Conservation (phyloP, 2,797 vertebrate species). For the Platalea minor region DNA sequence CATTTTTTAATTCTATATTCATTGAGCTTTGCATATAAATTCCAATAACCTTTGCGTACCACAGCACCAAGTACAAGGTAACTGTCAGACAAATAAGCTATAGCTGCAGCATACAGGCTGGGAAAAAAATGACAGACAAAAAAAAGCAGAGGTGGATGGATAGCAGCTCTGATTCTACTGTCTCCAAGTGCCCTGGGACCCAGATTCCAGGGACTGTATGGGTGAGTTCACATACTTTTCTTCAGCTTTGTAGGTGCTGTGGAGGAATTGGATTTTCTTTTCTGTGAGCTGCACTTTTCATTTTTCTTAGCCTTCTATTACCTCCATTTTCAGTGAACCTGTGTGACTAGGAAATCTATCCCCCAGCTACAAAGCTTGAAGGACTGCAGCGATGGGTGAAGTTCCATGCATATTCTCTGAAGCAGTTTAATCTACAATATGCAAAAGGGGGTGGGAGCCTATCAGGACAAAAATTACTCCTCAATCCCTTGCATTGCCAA, state of each 20-base stretch:
- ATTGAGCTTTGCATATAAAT: conserved; percentile 54
- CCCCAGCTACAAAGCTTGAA: background rate
- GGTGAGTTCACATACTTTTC: background rate
- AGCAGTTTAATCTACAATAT: background rate
- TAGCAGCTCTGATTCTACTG: background rate
- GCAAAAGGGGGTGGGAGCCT: background rate
- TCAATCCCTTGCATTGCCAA: background rate
- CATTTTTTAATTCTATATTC: conserved; percentile 40
- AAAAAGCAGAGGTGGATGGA: background rate
- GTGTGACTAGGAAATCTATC: background rate
- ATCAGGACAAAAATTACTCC: background rate
- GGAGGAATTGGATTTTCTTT: background rate
- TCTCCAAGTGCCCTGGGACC: background rate
- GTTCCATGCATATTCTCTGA: background rate
- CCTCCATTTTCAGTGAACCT: background rate
- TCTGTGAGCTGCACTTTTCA: background rate
- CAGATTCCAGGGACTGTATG: background rate
- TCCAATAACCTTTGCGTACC: conserved; percentile 14
- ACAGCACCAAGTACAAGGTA: background rate
- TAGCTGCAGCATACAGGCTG: background rate
- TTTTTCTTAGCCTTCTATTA: background rate
- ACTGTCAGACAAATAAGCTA: conserved; percentile 11
- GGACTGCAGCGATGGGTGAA: background rate
- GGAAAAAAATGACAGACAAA: background rate
- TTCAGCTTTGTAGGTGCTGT: background rate